Evolutionary conservation across 2,888 invertebrate genomes (phyloP), one percentile per base, ranked within the genome.

Genomic region (Troides aeacus): DNA sequence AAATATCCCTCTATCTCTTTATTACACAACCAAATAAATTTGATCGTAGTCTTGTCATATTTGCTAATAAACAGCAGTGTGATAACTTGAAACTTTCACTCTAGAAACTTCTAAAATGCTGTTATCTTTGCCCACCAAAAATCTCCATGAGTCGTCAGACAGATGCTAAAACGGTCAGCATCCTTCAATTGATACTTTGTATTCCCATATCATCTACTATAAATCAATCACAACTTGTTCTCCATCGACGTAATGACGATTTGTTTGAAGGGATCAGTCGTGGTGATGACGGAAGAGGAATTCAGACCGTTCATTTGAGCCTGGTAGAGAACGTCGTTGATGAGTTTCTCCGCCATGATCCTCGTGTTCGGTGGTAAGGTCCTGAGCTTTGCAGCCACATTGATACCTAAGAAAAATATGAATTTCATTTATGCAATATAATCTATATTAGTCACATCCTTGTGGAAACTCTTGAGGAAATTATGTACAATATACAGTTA

Each of bases 361-460:
- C 90, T 79, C 84, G 84, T 86, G 74, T 83, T 87, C 0, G 79
- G 71, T 0, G 88, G 89, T 0, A 92, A 81, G n/a, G 79, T 81
- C n/a, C 92, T 81, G 0, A 92, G 80, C 73, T 92, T 92, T 0
- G 92, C 90, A 18, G 92, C 92, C 7, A 92, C 92, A 70, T 90
- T 92, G 69, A 91, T 83, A 72, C 92, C 91, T 91, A 80, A 0
- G 53, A 65, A 21, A 72, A n/a, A n/a, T 53, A n/a, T n/a, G n/a
- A 53, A 18, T 7, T n/a, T 15, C 0, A 46, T 46, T 46, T 15
- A 17, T 46, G 15, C 46, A 46, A 15, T 46, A 46, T 46, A 46
- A 46, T 15, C 12, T 46, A 15, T 15, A 46, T 46, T 46, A 4
- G 15, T 46, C 39, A 46, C 15, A 46, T 15, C 15, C 12, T 0